These are phyloP conservation scores for Salticus scenicus DNA, from an alignment of 2,888 invertebrate species.

Conservation along the genomic window DNA sequence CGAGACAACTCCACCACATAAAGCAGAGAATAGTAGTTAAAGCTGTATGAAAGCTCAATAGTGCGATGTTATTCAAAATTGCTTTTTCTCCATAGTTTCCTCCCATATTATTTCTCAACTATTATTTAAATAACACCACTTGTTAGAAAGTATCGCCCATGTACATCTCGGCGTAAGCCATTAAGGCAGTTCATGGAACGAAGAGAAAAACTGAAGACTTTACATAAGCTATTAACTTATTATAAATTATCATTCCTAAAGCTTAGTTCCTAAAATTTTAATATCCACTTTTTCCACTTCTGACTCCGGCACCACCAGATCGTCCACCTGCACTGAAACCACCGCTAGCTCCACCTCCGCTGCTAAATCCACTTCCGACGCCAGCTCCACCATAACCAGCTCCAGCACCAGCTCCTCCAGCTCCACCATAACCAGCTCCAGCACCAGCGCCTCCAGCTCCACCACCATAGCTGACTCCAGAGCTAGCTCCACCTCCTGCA, in stretches of 20 bases:
- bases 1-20: neutral
- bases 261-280: neutral
- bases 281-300: conserved; percentile 18
- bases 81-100: neutral
- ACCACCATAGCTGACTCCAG: too few relatives aligned
- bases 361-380: neutral
- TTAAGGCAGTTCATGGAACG: neutral
- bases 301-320: neutral
- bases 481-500: neutral
- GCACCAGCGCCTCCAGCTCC: neutral
- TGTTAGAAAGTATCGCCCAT: neutral
- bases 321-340: neutral
- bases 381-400: neutral
- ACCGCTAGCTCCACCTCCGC: neutral
- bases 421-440: neutral
- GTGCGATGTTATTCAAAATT: neutral
- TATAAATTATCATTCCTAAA: neutral
- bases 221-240: neutral
- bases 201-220: neutral
- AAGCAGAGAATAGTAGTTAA: neutral
- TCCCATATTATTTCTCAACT: neutral
- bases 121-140: too few relatives aligned
- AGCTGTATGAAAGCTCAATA: neutral
- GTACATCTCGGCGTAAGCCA: too few relatives aligned
- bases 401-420: neutral